Percentiles rank a stretch among this genome's conserved stretches.
Evolutionary conservation across 92 coral and sea anemone species (phyloP).

Genomic region (Meandrina meandrites): DNA sequence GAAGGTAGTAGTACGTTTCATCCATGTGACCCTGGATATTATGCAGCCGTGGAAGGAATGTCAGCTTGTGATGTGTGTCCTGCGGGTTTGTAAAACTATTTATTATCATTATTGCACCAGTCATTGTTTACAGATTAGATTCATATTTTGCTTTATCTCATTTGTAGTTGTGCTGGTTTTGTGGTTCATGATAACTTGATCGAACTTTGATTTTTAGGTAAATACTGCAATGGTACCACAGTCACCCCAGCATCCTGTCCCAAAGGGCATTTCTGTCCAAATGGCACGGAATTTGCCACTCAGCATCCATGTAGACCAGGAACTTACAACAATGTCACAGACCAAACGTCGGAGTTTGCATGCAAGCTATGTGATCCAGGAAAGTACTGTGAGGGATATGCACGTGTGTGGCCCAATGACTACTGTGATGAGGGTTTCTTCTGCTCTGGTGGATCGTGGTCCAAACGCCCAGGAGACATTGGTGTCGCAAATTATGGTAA

Average conservation of each 20-base stretch:
- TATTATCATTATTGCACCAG: background rate
- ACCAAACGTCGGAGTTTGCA: conserved; percentile 73
- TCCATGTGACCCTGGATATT: conserved; percentile 86
- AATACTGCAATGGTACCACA: conserved; percentile 90
- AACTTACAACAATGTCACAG: conserved; percentile 89
- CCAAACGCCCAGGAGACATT: conserved; percentile 87
- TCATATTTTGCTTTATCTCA: background rate
- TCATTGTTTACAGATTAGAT: background rate
- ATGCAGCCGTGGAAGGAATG: conserved; percentile 74
- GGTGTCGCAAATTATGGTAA: conserved; percentile 70
- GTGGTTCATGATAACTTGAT: background rate
- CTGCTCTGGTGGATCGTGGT: conserved; percentile 91
- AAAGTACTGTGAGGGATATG: conserved; percentile 88
- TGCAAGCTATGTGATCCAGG: conserved; percentile 94
- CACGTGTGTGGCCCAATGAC: conserved; percentile 81
- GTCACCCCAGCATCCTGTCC: conserved; percentile 80
- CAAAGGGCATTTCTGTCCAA: conserved; percentile 84
- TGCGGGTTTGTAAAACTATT: conserved; percentile 55
- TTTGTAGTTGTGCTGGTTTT: background rate
- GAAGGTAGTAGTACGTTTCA: conserved; percentile 75
- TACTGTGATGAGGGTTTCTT: conserved; percentile 90
- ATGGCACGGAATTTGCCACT: conserved; percentile 76
- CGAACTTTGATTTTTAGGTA: conserved; percentile 52
- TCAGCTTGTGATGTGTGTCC: conserved; percentile 86
- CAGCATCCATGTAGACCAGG: conserved; percentile 93